Evolutionary conservation across 2,113 vertebrate species (phyloP).

Genomic region (Tachysurus fulvidraco): DNA sequence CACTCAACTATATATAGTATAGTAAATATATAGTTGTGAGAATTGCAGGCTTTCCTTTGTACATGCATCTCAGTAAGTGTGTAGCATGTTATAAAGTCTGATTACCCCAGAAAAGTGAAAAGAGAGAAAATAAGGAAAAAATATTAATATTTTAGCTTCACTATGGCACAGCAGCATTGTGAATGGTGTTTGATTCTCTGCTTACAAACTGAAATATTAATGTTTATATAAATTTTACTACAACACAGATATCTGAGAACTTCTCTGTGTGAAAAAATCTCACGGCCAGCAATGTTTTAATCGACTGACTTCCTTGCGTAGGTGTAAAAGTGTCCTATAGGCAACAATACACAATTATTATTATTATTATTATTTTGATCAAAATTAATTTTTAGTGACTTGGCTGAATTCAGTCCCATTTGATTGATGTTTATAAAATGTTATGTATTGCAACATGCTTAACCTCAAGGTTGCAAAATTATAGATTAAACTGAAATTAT

Average conservation of each 20-base stretch:
- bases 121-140: neutral
- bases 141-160: neutral
- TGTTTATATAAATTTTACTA: neutral
- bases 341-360: no score
- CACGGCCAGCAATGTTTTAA: neutral
- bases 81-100: neutral
- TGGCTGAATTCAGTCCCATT: no score
- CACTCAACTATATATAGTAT: slow-evolving; percentile 13
- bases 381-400: no score
- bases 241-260: neutral
- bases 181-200: neutral
- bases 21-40: slow-evolving; percentile 29
- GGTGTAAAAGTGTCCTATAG: no score
- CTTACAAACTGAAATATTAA: neutral
- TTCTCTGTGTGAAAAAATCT: neutral
- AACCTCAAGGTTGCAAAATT: no score
- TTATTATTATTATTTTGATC: no score
- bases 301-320: neutral
- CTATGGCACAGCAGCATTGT: neutral
- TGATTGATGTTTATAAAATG: no score
- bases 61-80: neutral
- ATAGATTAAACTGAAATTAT: neutral
- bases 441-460: no score
- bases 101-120: neutral
- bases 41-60: neutral